Conservation (phyloP, 92 coral and sea anemone genomes). For the Diadumene lineata region DNA sequence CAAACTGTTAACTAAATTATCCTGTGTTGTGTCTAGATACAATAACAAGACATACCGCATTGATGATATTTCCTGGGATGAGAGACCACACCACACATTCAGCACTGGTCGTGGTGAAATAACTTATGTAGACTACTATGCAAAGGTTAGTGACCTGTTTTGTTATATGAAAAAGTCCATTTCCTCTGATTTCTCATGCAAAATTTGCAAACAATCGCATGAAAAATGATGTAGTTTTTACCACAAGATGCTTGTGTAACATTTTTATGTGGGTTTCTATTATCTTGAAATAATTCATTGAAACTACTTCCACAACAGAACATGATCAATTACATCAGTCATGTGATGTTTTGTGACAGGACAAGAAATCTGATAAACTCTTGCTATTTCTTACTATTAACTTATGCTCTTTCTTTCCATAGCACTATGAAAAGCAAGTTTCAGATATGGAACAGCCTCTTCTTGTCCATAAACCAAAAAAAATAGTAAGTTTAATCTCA, state of each 20-base stretch:
- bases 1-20: no score
- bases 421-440: constrained; percentile 67
- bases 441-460: constrained; percentile 88
- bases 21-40: constrained; percentile 61
- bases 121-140: constrained; percentile 74
- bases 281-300: no score
- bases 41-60: constrained; percentile 96
- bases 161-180: no score
- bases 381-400: neutral
- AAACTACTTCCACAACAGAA: no score
- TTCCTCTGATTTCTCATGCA: neutral
- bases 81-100: constrained; percentile 52
- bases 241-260: no score
- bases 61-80: constrained; percentile 94
- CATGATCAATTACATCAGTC: neutral
- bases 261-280: no score
- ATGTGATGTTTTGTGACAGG: neutral
- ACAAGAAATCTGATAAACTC: no score
- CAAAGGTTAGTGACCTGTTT: constrained; percentile 50
- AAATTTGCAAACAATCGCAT: no score
- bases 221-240: no score
- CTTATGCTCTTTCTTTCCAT: neutral
- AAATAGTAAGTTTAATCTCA: constrained; percentile 49
- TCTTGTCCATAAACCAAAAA: constrained; percentile 80
- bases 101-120: constrained; percentile 59